Evolutionary conservation across 2,113 vertebrate genomes (phyloP), one percentile per base, ranked within the genome.

Genomic region (Rafetus swinhoei): DNA sequence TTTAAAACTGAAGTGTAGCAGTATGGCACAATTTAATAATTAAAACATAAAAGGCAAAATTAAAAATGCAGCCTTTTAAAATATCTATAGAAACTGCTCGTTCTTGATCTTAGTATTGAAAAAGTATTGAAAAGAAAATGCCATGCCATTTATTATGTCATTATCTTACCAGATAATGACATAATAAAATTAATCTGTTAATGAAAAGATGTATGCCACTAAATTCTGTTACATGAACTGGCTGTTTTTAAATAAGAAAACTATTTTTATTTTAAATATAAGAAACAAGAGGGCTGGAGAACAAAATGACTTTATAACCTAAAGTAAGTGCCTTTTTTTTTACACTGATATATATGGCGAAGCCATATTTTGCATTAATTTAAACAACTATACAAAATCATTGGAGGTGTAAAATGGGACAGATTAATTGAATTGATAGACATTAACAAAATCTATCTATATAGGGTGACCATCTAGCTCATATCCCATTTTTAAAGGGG

Each of bases 31-130:
- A 94, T 69, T 91, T 11, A 62, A 82, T 82, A 88, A 86, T 96
- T 93, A 95, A 96, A 96, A 96, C 7, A 88, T 85, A 90, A 72
- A 90, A 24, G 55, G 29, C 90, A 95, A 95, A 57, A 35, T 85
- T 95, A 32, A 65, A 32, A 8, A 50, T 72, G 29, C n/a, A 69
- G 72, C 84, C 95, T 96, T 92, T 89, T 84, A 95, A 19, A 94
- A 88, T 79, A 27, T 1, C 86, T 85, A 72, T 50, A 53, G 45
- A 90, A 91, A 82, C 56, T 95, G n/a, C 57, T 35, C 92, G 12
- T 84, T 94, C 62, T 14, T n/a, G 83, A 35, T 82, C 16, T 88
- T 83, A 85, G 69, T 77, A 81, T 79, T 93, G 85, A 86, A 56
- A 93, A 81, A 27, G 57, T 91, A 60, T 92, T 80, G 93, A 72